phyloP scores from a whole-genome alignment of 2,797 vertebrate species.

The Tenualosa ilisha region DNA sequence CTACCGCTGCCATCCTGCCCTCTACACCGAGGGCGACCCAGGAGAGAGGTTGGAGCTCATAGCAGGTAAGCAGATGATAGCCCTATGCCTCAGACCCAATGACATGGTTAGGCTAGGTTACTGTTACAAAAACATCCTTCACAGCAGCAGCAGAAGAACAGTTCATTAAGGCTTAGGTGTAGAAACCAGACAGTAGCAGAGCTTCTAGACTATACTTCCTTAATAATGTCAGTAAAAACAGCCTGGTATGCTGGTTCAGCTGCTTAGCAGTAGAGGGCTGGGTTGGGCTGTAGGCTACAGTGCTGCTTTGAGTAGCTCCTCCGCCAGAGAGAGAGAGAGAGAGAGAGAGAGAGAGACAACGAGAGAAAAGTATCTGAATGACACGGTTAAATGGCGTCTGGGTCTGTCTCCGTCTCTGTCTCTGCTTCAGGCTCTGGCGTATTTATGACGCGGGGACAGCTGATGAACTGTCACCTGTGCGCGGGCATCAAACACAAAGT shows the following conservation, averaged over 20 bases:
- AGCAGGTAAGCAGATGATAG: conserved; percentile 76
- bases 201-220: not conserved
- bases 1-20: conserved; percentile 94
- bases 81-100: not conserved
- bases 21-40: conserved; percentile 95
- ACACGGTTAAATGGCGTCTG: not conserved
- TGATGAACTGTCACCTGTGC: conserved; percentile 98
- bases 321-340: not conserved
- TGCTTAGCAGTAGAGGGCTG: not conserved
- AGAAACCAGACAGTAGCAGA: not conserved
- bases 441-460: conserved; percentile 94
- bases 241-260: not conserved
- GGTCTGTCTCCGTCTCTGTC: not conserved
- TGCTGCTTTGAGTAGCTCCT: not conserved
- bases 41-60: conserved; percentile 97
- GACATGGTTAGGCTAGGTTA: not conserved
- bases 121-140: not conserved
- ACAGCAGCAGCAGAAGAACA: not conserved
- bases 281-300: not conserved
- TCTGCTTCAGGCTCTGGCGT: conserved; percentile 84
- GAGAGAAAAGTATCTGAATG: not conserved
- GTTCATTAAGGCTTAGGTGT: not conserved
- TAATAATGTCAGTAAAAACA: not conserved
- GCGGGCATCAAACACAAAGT: conserved; percentile 97
- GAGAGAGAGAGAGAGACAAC: not conserved